Percentiles rank a stretch among this genome's conserved stretches.
Evolutionary conservation across 2,888 invertebrate species (phyloP).

Genomic region (Papilio gigon): DNA sequence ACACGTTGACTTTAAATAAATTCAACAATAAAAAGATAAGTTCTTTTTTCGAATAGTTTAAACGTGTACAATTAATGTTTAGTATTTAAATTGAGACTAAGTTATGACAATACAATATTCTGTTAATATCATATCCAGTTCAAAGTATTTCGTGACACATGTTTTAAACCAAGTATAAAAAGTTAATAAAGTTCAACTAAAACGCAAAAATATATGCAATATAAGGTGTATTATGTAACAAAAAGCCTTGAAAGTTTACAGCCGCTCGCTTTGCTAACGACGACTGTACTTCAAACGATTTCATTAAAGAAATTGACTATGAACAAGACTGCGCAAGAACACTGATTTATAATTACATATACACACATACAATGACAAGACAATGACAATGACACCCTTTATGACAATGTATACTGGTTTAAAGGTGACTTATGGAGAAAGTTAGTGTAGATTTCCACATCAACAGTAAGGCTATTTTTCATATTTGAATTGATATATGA

Average conservation of each 20-base stretch:
- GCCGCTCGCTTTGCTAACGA: constrained; percentile 17
- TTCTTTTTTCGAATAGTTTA: not conserved
- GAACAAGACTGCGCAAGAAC: constrained; percentile 23
- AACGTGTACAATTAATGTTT: not conserved
- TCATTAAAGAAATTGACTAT: constrained; percentile 37
- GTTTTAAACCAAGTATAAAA: not conserved
- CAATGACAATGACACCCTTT: no score
- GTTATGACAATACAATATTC: not conserved
- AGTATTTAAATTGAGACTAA: not conserved
- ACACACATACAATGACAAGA: no score
- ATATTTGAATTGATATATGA: not conserved
- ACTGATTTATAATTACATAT: constrained; percentile 21
- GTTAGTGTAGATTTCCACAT: no score
- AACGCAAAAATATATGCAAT: constrained; percentile 11
- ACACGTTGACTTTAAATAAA: not conserved
- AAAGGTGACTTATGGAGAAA: no score
- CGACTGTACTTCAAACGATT: constrained; percentile 15
- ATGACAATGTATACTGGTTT: not conserved
- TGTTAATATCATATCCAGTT: not conserved
- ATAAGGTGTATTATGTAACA: constrained; percentile 33
- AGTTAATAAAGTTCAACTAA: constrained; percentile 15
- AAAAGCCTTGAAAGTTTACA: constrained; percentile 34
- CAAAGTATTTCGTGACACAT: not conserved
- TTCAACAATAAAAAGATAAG: not conserved
- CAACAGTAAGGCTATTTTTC: no score